These are phyloP conservation scores for Temnothorax rugatulus DNA, from an alignment of 2,888 invertebrate species.

Conservation along the genomic window DNA sequence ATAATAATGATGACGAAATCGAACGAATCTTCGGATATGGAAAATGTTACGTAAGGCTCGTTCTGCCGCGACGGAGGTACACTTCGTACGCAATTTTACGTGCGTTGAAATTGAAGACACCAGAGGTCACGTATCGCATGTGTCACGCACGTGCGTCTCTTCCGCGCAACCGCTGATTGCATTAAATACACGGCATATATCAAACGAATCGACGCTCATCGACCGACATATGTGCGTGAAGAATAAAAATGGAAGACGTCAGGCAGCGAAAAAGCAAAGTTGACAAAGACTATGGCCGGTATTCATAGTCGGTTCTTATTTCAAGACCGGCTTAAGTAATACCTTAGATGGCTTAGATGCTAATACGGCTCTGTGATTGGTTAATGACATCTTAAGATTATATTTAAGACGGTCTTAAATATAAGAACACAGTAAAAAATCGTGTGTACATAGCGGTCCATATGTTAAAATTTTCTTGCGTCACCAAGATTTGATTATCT, in stretches of 20 bases:
- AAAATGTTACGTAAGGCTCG: slow-evolving; percentile 5
- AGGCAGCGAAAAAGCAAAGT: background rate
- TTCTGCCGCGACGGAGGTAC: background rate
- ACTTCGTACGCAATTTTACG: background rate
- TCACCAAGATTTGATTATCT: too few species aligned
- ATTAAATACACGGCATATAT: background rate
- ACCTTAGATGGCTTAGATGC: too few species aligned
- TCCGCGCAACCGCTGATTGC: background rate
- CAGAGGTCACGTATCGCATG: background rate
- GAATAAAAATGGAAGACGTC: background rate
- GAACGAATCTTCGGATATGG: background rate
- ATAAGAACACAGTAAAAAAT: too few species aligned
- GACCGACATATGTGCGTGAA: background rate
- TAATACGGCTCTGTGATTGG: too few species aligned
- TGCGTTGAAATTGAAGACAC: background rate
- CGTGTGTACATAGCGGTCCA: too few species aligned
- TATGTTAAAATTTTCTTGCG: too few species aligned
- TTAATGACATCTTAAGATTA: too few species aligned
- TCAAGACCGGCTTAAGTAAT: too few species aligned
- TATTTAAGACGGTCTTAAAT: too few species aligned
- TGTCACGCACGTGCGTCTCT: background rate
- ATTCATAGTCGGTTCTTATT: too few species aligned
- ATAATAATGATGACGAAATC: slow-evolving; percentile 3
- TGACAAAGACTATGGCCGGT: too few species aligned
- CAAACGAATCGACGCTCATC: background rate